Evolutionary conservation across 2,888 invertebrate species (phyloP).

Genomic region (Limulus polyphemus): DNA sequence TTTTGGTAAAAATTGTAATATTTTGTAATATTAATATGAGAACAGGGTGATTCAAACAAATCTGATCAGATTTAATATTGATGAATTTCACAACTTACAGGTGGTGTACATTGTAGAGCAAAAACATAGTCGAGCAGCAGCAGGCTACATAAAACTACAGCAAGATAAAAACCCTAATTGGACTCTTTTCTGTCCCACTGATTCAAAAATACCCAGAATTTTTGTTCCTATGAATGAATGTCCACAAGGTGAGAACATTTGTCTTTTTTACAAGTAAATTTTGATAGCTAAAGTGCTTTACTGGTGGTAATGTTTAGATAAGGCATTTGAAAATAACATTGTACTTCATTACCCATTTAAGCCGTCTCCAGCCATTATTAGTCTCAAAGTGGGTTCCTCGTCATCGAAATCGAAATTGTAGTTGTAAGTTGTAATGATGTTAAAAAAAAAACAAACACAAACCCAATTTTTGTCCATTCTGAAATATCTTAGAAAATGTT

Average conservation of each 20-base stretch:
- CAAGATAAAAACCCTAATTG: slow-evolving; percentile 46
- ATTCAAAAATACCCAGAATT: slow-evolving; percentile 62
- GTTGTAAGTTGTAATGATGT: no score
- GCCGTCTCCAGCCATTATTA: no score
- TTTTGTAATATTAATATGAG: neutral
- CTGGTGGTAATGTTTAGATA: no score
- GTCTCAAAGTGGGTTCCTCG: no score
- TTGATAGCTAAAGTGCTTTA: neutral
- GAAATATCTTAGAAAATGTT: no score
- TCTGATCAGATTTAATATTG: slow-evolving; percentile 1
- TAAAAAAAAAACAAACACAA: no score
- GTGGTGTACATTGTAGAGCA: slow-evolving; percentile 63
- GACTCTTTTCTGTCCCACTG: slow-evolving; percentile 64
- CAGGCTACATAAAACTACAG: slow-evolving; percentile 54
- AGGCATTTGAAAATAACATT: no score
- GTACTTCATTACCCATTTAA: no score
- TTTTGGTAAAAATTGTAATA: no score
- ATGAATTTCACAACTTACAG: slow-evolving; percentile 26
- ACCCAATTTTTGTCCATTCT: no score
- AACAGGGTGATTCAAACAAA: neutral
- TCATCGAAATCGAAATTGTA: no score
- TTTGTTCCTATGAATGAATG: slow-evolving; percentile 54
- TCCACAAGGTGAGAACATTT: slow-evolving; percentile 35
- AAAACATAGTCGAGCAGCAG: slow-evolving; percentile 56
- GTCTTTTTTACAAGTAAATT: neutral